Percentiles rank a stretch among this genome's conserved stretches.
Conservation (phyloP, 37 sponge, comb jelly and placozoan species). For the Hexactinellida sp. region DNA sequence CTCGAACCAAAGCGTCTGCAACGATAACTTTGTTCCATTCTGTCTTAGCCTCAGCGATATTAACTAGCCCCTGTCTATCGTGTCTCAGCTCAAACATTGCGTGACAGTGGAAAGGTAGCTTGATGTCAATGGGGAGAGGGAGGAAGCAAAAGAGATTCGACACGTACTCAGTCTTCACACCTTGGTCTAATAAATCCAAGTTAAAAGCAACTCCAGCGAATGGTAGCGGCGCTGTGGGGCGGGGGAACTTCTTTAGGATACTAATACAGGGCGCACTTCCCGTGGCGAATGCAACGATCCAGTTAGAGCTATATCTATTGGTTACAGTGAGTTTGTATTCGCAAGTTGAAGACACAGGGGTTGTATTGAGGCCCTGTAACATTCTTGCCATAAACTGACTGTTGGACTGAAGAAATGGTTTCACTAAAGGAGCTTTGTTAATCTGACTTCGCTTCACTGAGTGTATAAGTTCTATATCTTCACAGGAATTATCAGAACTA, state of each 20-base stretch:
- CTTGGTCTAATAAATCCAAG: neutral
- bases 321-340: neutral
- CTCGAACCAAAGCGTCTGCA: neutral
- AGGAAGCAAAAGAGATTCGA: neutral
- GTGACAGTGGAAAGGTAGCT: neutral
- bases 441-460: neutral
- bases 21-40: neutral
- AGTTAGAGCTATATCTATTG: neutral
- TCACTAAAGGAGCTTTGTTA: neutral
- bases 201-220: neutral
- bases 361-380: neutral
- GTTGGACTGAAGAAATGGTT: neutral
- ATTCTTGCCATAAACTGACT: neutral
- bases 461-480: neutral
- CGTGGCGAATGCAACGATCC: neutral
- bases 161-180: neutral
- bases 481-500: neutral
- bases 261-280: neutral
- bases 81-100: slow-evolving; percentile 16
- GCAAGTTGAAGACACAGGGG: neutral
- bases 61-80: neutral
- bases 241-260: neutral
- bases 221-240: neutral
- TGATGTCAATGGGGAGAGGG: neutral
- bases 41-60: neutral